Evolutionary conservation across 2,888 invertebrate genomes (phyloP).

Genomic region (Meandrusa payeni): DNA sequence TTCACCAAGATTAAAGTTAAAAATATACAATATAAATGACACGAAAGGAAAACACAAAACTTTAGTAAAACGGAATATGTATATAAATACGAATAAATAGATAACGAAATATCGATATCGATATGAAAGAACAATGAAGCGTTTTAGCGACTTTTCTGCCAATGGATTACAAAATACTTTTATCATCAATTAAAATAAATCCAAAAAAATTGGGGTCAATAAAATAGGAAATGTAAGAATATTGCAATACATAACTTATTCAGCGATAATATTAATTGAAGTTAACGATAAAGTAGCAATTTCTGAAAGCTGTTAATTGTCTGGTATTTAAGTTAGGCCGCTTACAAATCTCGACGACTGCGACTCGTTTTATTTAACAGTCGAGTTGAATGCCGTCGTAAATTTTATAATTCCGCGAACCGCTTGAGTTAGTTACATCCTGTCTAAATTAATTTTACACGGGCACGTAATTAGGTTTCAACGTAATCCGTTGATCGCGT

Average conservation of each 20-base stretch:
- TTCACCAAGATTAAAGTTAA: no score
- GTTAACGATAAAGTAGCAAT: slow-evolving; percentile 2
- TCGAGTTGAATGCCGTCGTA: slow-evolving; percentile 14
- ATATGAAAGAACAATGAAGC: no score
- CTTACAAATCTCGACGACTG: slow-evolving; percentile 12
- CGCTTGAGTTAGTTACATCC: slow-evolving; percentile 4
- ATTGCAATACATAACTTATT: slow-evolving; percentile 1
- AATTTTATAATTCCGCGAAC: slow-evolving; percentile 22
- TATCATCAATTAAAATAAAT: no score
- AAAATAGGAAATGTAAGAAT: no score
- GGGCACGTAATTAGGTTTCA: slow-evolving; percentile 4
- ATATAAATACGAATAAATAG: no score
- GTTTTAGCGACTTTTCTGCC: no score
- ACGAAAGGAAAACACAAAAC: no score
- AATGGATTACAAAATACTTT: no score
- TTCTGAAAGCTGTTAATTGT: slow-evolving; percentile 11
- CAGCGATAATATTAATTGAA: slow-evolving; percentile 6
- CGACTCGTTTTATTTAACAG: slow-evolving; percentile 15
- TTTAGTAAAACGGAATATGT: no score
- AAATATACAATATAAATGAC: no score
- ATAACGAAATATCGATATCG: no score
- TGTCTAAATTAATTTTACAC: slow-evolving; percentile 18
- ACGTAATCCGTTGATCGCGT: slow-evolving; percentile 14
- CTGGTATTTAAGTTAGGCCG: slow-evolving; percentile 13
- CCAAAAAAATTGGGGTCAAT: no score